Percentiles rank a stretch among this genome's conserved stretches.
Conservation (phyloP, 2,888 invertebrate genomes). For the Tipula lateralis region DNA sequence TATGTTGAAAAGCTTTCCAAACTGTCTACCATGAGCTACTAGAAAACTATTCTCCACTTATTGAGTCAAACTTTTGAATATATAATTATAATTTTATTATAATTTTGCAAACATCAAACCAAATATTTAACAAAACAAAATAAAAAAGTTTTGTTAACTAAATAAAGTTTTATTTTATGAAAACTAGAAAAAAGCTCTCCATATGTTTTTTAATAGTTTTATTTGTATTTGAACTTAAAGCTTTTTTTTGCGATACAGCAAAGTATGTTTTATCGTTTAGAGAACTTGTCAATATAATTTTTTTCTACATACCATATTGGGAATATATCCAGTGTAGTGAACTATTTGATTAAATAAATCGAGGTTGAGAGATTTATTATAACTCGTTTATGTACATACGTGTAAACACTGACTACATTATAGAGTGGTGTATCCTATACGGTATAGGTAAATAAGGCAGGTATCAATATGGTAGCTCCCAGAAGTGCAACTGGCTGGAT, state of each 20-base stretch:
- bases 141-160: not conserved
- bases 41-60: not conserved
- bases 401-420: too few species aligned
- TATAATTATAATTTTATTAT: not conserved
- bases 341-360: too few species aligned
- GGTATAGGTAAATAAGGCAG: too few species aligned
- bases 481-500: too few species aligned
- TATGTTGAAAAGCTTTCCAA: too few species aligned
- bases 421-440: too few species aligned
- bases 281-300: not conserved
- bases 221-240: not conserved
- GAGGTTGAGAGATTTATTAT: too few species aligned
- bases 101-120: not conserved
- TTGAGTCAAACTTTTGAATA: not conserved
- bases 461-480: too few species aligned
- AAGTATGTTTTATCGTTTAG: not conserved
- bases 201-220: conserved; percentile 13
- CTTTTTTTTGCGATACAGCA: not conserved
- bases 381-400: too few species aligned
- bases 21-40: not conserved
- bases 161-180: not conserved
- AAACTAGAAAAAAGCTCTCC: not conserved
- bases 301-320: not conserved
- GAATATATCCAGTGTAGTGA: too few species aligned
- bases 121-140: not conserved